These are phyloP conservation scores for Dasyurus viverrinus DNA, from an alignment of 2,113 vertebrate genomes.

Conservation along the genomic window DNA sequence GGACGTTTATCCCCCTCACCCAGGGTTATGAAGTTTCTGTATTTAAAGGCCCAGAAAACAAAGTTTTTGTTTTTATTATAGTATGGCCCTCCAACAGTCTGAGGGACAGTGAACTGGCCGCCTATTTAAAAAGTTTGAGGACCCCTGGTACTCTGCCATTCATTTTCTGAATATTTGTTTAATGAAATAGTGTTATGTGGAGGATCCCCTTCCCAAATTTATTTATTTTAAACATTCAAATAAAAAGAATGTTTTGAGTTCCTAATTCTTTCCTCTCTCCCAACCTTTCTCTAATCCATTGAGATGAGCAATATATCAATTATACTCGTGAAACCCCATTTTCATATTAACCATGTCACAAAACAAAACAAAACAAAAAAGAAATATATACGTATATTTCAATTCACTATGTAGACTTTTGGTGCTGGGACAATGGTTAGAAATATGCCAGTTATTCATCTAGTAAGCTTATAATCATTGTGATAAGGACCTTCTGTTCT, in stretches of 20 bases:
- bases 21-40: too few species aligned
- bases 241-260: not conserved
- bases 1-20: too few species aligned
- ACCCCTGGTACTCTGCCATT: too few species aligned
- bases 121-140: too few species aligned
- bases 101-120: too few species aligned
- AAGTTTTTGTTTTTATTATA: too few species aligned
- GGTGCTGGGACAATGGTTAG: not conserved
- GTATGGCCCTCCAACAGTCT: too few species aligned
- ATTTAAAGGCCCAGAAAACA: too few species aligned
- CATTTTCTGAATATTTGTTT: not conserved
- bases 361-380: not conserved
- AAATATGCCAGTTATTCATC: not conserved
- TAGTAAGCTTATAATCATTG: not conserved
- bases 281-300: not conserved
- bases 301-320: not conserved
- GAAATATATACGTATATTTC: not conserved
- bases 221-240: not conserved
- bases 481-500: too few species aligned
- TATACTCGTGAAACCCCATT: not conserved
- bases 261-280: not conserved
- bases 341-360: not conserved
- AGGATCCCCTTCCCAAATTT: not conserved
- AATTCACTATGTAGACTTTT: not conserved
- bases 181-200: not conserved